phyloP scores from a whole-genome alignment of 2,888 invertebrate genomes.

The Chymomyza caudatula region DNA sequence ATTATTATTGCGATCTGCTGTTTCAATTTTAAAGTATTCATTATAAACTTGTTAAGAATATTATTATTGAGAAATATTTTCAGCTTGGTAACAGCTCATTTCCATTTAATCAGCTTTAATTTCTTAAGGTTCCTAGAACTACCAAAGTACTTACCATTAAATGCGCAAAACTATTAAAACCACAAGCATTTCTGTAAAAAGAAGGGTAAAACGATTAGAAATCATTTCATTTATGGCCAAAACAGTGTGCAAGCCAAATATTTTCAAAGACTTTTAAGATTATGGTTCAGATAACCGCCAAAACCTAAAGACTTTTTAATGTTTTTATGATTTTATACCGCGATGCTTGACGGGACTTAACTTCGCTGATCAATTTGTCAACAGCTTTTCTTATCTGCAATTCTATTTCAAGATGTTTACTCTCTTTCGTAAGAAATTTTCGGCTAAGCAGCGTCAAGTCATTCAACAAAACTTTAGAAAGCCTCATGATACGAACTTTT shows the following conservation, averaged over 20 bases:
- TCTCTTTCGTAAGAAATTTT: neutral
- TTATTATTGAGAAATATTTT: too few relatives aligned
- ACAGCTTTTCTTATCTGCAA: neutral
- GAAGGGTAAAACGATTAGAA: too few relatives aligned
- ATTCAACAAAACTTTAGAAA: neutral
- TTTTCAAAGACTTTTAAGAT: neutral
- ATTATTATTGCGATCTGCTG: too few relatives aligned
- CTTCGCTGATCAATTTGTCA: neutral
- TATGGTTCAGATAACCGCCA: neutral
- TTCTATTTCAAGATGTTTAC: neutral
- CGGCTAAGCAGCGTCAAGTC: neutral
- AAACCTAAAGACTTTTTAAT: neutral
- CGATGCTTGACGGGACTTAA: neutral
- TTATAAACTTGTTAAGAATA: too few relatives aligned
- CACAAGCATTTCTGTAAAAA: too few relatives aligned
- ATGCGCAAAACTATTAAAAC: too few relatives aligned
- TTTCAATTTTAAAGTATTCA: too few relatives aligned
- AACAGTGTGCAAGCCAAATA: neutral
- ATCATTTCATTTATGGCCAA: too few relatives aligned
- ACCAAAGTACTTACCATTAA: too few relatives aligned
- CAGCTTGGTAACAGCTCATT: too few relatives aligned
- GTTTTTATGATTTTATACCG: neutral
- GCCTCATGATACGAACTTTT: neutral
- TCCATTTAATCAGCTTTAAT: too few relatives aligned
- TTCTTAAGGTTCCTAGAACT: too few relatives aligned